Percentiles rank a stretch among this genome's conserved stretches.
Conservation (phyloP, 2,888 invertebrate species). For the Meliscaeva auricollis region DNA sequence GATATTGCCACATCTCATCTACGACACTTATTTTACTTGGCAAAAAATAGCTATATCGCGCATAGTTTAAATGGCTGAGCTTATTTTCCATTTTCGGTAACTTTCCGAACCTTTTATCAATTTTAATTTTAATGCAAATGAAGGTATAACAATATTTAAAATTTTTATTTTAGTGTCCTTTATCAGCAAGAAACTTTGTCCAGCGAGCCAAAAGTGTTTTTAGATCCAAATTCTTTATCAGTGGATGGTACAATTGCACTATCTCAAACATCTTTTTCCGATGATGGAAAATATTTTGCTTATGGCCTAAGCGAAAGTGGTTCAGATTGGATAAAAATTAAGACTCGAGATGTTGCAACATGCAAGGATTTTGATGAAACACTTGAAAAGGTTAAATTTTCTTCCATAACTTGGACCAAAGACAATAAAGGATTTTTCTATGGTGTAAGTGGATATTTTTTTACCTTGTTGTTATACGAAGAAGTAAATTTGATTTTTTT, state of each 20-base stretch:
- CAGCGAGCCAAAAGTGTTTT: slow-evolving; percentile 92
- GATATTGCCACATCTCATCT: too few species aligned
- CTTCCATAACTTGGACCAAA: slow-evolving; percentile 96
- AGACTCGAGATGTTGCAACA: slow-evolving; percentile 89
- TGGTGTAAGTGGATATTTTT: slow-evolving; percentile 86
- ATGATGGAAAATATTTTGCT: slow-evolving; percentile 95
- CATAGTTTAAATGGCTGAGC: too few species aligned
- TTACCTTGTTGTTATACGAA: neutral
- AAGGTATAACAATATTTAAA: too few species aligned
- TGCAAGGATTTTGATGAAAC: slow-evolving; percentile 94
- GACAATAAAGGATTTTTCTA: slow-evolving; percentile 98
- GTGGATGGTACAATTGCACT: slow-evolving; percentile 95
- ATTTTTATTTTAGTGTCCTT: slow-evolving; percentile 87
- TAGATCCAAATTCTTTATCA: slow-evolving; percentile 97
- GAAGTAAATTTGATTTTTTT: neutral
- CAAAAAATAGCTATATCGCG: too few species aligned
- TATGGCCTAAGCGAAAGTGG: slow-evolving; percentile 97
- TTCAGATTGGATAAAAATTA: slow-evolving; percentile 98
- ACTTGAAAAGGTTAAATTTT: slow-evolving; percentile 96
- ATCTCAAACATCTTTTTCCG: slow-evolving; percentile 91
- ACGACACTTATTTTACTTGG: too few species aligned
- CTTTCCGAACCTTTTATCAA: too few species aligned
- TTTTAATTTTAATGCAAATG: too few species aligned
- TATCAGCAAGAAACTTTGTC: slow-evolving; percentile 93
- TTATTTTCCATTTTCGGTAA: too few species aligned